Evolutionary conservation across 2,888 invertebrate genomes (phyloP).

Genomic region (Aethes cnicana): DNA sequence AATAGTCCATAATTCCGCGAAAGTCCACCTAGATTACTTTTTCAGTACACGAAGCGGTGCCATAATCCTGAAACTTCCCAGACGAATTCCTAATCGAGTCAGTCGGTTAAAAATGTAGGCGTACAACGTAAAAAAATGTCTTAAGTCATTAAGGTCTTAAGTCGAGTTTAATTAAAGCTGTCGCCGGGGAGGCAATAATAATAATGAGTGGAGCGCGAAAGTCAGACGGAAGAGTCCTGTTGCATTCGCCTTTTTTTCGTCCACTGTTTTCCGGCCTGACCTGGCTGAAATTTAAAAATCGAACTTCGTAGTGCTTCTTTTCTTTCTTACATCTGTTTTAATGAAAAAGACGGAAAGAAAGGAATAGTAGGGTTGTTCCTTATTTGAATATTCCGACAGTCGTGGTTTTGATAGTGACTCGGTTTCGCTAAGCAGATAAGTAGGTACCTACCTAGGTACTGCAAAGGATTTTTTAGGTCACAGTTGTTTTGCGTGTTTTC

Average conservation of each 20-base stretch:
- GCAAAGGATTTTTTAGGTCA: conserved; percentile 10
- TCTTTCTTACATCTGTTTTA: no score
- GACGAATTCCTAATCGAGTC: conserved; percentile 61
- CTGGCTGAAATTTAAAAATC: no score
- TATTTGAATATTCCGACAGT: background rate
- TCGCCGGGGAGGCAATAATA: conserved; percentile 47
- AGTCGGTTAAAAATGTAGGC: conserved; percentile 50
- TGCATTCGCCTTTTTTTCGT: conserved; percentile 33
- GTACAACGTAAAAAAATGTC: conserved; percentile 53
- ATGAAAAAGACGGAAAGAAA: no score
- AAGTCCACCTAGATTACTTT: background rate
- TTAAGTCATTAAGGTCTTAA: conserved; percentile 70
- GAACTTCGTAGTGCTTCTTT: no score
- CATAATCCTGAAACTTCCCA: conserved; percentile 57
- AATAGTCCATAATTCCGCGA: no score
- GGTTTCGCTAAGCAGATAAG: background rate
- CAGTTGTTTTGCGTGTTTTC: conserved; percentile 5
- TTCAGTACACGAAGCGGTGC: conserved; percentile 9
- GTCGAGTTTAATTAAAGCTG: conserved; percentile 67
- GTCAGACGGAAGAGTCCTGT: conserved; percentile 38
- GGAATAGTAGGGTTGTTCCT: no score
- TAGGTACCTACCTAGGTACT: no score
- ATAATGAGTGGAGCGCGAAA: conserved; percentile 41
- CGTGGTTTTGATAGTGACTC: background rate
- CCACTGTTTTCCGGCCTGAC: conserved; percentile 7